A percentile compares a stretch with the other conserved stretches of the same genome.
These are phyloP conservation scores for Pristionchus exspectatus DNA, from an alignment of 2,888 invertebrate genomes.

Conservation along the genomic window DNA sequence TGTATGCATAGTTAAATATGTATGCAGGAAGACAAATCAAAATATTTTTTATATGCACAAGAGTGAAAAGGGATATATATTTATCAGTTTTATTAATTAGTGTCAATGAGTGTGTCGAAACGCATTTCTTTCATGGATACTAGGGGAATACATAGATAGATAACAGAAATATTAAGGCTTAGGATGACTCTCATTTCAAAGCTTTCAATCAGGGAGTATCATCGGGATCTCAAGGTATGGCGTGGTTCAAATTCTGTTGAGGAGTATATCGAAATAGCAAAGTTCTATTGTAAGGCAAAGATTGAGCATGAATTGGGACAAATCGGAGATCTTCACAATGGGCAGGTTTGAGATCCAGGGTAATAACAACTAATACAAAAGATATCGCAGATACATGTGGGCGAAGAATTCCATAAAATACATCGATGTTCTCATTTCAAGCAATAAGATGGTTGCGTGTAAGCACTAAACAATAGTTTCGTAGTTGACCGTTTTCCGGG, in stretches of 20 bases:
- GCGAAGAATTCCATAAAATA: neutral
- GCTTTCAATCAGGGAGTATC: neutral
- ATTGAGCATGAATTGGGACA: neutral
- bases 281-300: no score
- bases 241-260: neutral
- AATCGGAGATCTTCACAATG: neutral
- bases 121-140: neutral
- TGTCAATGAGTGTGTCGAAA: no score
- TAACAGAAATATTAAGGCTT: neutral
- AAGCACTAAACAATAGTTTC: constrained; percentile 19
- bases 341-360: constrained; percentile 16
- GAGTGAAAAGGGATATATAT: no score
- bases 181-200: neutral
- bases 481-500: constrained; percentile 16
- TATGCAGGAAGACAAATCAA: no score
- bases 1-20: no score
- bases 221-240: neutral
- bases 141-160: neutral
- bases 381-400: neutral
- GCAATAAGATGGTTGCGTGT: no score
- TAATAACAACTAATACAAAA: neutral
- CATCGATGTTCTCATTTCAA: neutral
- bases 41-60: no score
- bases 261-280: no score
- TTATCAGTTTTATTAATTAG: no score